Conservation (phyloP, 2,113 vertebrate species). For the Rutilus rutilus region DNA sequence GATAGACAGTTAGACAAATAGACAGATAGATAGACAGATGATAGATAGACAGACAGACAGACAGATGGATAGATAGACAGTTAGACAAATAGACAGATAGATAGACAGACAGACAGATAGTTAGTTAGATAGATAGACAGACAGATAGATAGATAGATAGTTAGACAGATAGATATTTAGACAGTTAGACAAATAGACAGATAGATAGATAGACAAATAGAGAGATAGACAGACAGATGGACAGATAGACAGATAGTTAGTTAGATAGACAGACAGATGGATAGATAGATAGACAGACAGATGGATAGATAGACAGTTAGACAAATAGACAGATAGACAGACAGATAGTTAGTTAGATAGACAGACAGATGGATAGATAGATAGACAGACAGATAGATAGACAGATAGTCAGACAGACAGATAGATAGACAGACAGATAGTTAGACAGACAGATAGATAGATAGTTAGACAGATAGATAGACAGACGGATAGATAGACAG, state of each 20-base stretch:
- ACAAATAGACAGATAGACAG: not conserved
- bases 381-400: not conserved
- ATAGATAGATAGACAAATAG: no score
- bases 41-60: no score
- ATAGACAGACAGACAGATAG: no score
- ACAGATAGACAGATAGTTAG: not conserved
- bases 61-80: no score
- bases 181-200: no score
- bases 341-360: no score
- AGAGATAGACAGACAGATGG: no score
- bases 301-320: no score
- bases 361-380: not conserved
- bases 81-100: no score
- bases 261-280: rapidly evolving
- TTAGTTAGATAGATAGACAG: not conserved
- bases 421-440: not conserved
- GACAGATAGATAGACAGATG: not conserved
- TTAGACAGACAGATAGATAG: not conserved
- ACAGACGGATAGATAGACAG: not conserved
- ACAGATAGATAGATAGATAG: not conserved
- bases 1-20: not conserved
- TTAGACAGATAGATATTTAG: no score
- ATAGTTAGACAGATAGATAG: no score
- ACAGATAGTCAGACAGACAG: not conserved
- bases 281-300: not conserved